Evolutionary conservation across 2,888 invertebrate species (phyloP), one percentile per base, ranked within the genome.

Genomic region (Automeris io): DNA sequence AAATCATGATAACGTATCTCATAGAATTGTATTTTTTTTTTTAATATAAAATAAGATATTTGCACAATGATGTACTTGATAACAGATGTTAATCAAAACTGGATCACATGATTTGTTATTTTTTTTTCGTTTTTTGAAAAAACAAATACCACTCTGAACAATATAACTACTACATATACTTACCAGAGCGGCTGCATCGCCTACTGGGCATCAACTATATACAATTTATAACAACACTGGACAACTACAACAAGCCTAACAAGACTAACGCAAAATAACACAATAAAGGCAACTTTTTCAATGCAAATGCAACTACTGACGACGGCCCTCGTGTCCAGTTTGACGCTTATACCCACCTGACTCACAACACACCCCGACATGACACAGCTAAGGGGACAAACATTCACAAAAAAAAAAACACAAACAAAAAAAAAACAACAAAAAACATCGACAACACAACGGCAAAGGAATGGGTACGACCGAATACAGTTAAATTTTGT

Each of bases 201-300:
- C 54, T 59, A 54, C 38, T 43, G 51, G 52, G 54, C 54, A 54
- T 37, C 55, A 61, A 57, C 69, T 77, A 73, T 70, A 70, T 74
- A 80, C 75, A 79, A 48, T 54, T 49, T 38, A 54, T 33, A 47
- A 59, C 55, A 66, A 66, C 61, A 66, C 68, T 53, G 61, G 73
- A 76, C 70, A 58, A 72, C 81, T 81, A 81, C 83, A 73, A 70
- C 75, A 85, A 85, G 85, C 85, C 85, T 83, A 81, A 71, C 78
- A 66, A 56, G 65, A 57, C 51, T 61, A 60, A 76, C 78, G 83
- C 85, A 85, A 83, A 74, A 67, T 64, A 83, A 82, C 69, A 80
- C 75, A 82, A 67, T 55, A 64, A 70, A 78, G 76, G 77, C 79
- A 63, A 61, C 47, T 58, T 54, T 70, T 62, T 63, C 77, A 78